Conservation (phyloP, 1,140 invertebrate species). For the Sogatella furcifera region DNA sequence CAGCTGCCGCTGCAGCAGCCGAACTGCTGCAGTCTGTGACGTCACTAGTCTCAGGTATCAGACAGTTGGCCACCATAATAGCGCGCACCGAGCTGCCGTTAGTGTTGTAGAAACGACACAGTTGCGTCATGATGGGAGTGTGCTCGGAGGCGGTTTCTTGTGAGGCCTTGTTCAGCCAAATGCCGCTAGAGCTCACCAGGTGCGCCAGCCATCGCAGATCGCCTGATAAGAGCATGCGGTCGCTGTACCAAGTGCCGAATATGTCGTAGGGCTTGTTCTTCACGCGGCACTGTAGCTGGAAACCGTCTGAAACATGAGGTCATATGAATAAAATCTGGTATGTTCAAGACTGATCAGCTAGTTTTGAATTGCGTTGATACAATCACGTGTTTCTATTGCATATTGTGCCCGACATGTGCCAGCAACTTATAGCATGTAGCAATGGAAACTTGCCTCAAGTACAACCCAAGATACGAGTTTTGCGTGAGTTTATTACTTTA, state of each 20-base stretch:
- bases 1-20: not conserved
- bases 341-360: not conserved
- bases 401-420: too few relatives aligned
- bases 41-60: conserved; percentile 20
- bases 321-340: not conserved
- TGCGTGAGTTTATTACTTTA: too few relatives aligned
- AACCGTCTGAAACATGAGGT: conserved; percentile 40
- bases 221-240: conserved; percentile 69
- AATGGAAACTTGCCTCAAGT: too few relatives aligned
- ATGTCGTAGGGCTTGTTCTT: conserved; percentile 82
- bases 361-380: too few relatives aligned
- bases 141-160: conserved; percentile 66
- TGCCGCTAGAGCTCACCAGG: conserved; percentile 61
- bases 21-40: conserved; percentile 17
- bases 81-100: conserved; percentile 70
- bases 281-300: conserved; percentile 66
- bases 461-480: too few relatives aligned
- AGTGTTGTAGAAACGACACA: conserved; percentile 71
- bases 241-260: conserved; percentile 83
- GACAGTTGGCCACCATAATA: conserved; percentile 34
- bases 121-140: conserved; percentile 64
- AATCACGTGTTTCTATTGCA: too few relatives aligned
- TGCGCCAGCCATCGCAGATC: conserved; percentile 70
- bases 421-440: too few relatives aligned
- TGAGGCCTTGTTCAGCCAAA: conserved; percentile 78